A percentile compares a stretch with the other conserved stretches of the same genome.
phyloP scores from a whole-genome alignment of 2,113 vertebrate species.

The Menidia beryllina region DNA sequence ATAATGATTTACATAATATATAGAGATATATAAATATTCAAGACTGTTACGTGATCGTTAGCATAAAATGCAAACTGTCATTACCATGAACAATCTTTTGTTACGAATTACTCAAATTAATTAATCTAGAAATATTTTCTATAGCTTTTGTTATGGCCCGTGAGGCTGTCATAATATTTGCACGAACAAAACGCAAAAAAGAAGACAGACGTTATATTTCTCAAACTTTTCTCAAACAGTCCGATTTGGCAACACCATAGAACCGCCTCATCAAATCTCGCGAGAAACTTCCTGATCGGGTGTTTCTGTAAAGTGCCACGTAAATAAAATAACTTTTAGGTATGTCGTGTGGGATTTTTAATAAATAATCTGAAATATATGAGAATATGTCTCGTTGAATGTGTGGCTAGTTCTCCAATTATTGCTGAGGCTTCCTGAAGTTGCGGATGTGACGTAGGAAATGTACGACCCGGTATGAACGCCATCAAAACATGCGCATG shows the following conservation, averaged over 20 bases:
- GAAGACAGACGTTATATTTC: background rate
- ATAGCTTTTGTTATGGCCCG: too few relatives aligned
- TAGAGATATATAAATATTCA: too few relatives aligned
- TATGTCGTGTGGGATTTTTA: background rate
- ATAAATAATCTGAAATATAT: too few relatives aligned
- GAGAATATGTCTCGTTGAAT: background rate
- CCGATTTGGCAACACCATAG: conserved; percentile 49
- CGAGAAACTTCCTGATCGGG: conserved; percentile 2
- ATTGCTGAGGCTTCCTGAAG: conserved; percentile 25
- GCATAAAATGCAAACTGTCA: too few relatives aligned
- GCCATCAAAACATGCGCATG: conserved; percentile 53
- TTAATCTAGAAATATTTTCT: background rate
- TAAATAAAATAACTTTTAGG: background rate
- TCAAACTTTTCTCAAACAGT: too few relatives aligned
- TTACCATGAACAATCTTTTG: too few relatives aligned
- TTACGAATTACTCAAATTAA: too few relatives aligned
- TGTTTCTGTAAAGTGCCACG: background rate
- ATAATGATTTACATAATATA: too few relatives aligned
- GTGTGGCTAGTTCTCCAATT: background rate
- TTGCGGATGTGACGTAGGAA: conserved; percentile 62
- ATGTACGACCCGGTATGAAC: too few relatives aligned
- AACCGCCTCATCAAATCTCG: background rate
- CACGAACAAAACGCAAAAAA: too few relatives aligned
- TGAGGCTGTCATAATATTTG: background rate
- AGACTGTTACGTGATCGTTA: too few relatives aligned